A percentile compares a stretch with the other conserved stretches of the same genome.
Conservation (phyloP, 2,888 invertebrate genomes). For the Tipula confusa region DNA sequence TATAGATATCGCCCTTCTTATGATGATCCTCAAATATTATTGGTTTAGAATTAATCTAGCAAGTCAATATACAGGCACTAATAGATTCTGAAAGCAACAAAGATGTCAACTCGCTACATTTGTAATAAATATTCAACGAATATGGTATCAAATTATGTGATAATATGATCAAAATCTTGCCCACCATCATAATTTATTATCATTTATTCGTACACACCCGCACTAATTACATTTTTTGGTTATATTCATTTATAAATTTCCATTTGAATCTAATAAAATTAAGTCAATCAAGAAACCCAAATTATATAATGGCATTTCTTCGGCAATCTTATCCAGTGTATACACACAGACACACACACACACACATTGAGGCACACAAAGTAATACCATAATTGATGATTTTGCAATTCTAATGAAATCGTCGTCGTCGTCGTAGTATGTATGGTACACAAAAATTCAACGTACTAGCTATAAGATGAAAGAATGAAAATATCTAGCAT, state of each 20-base stretch:
- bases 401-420: background rate
- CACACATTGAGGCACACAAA: too few relatives aligned
- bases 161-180: too few relatives aligned
- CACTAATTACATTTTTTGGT: background rate
- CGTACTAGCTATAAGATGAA: background rate
- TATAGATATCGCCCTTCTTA: too few relatives aligned
- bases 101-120: too few relatives aligned
- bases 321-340: background rate
- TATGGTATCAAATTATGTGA: too few relatives aligned
- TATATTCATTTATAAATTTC: background rate
- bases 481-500: background rate
- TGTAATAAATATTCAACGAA: too few relatives aligned
- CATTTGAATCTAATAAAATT: background rate
- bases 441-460: background rate
- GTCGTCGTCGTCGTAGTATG: background rate
- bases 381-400: background rate
- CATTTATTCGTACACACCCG: background rate
- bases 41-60: too few relatives aligned
- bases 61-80: too few relatives aligned
- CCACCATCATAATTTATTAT: too few relatives aligned
- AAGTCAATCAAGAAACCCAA: background rate
- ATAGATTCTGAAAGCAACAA: too few relatives aligned
- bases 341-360: too few relatives aligned
- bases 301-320: background rate
- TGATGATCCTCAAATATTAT: too few relatives aligned